Base-by-base conservation (phyloP, 2,888 invertebrate genomes). In the Oeneis ivallda region DNA sequence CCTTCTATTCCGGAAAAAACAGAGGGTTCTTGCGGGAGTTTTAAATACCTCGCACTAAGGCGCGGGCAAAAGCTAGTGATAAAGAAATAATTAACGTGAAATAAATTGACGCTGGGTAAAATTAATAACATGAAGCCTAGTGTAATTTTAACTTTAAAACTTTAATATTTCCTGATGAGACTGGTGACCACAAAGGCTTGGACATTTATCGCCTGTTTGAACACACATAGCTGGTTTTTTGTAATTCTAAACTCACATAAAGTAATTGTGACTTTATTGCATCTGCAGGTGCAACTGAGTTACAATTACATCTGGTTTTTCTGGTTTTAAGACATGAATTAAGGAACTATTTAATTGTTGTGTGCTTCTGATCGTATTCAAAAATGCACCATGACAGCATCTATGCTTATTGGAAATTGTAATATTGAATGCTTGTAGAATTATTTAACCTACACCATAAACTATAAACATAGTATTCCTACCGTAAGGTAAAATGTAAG, bases 331-430 rank as follows among this genome's bases (percentile, higher is more conserved):
- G 6, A 17, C 56, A 17, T 15, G 19, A 17, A 19, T 56, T 41
- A 56, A 8, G 56, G 56, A 26, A 56, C 26, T 17, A 17, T 19
- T 56, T 39, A 9, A 56, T 19, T 56, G 13, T 19, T 56, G 41
- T 56, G 56, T 11, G 17, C 15, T 17, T 37, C 37, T 15, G 17
- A 17, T 47, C 17, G 7, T 41, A 41, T 75, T 77, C 76, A 76
- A 71, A 77, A 78, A 78, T 78, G 71, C 77, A 79, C 76, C 78
- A 78, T 75, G 63, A 67, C 58, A 57, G 53, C 49, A 37, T 4
- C 5, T 13, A 37, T 59, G 1, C 13, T 37, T 19, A 56, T 19
- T 19, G 10, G 13, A 17, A 54, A 9, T 15, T 53, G n/a, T 2
- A 15, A 8, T 37, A 34, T 50, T 45, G 45, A 17, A 37, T 15